Evolutionary conservation across 2,797 vertebrate genomes (phyloP).

Genomic region (Melanogrammus aeglefinus): DNA sequence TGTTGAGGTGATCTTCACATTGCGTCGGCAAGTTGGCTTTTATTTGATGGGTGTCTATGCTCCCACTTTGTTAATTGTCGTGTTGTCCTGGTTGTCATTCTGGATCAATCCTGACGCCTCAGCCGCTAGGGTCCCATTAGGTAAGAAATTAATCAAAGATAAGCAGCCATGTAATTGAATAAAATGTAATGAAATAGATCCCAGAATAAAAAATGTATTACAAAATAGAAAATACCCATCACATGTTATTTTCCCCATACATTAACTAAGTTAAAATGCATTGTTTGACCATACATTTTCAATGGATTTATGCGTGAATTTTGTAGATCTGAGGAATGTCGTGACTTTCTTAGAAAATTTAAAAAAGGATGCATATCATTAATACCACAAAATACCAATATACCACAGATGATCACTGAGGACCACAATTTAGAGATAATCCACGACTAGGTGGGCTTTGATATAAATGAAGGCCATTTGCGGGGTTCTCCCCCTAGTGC

Average conservation of each 20-base stretch:
- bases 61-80: not conserved
- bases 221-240: not conserved
- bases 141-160: not conserved
- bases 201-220: not conserved
- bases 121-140: not conserved
- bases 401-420: not conserved
- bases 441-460: too few species aligned
- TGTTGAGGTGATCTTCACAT: slow-evolving; percentile 1
- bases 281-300: too few species aligned
- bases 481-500: not conserved
- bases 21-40: slow-evolving; percentile 1
- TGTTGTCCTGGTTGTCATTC: slow-evolving; percentile 3
- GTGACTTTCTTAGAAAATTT: not conserved
- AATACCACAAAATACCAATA: not conserved
- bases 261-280: too few species aligned
- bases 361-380: not conserved
- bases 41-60: slow-evolving; percentile 2
- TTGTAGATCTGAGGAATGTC: not conserved
- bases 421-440: not conserved
- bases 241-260: not conserved
- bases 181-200: not conserved
- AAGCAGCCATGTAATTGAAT: not conserved
- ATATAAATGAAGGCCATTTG: not conserved
- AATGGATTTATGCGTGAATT: not conserved
- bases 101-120: slow-evolving; percentile 2